Conservation (phyloP, 2,797 vertebrate species). For the Poecilia velifera region DNA sequence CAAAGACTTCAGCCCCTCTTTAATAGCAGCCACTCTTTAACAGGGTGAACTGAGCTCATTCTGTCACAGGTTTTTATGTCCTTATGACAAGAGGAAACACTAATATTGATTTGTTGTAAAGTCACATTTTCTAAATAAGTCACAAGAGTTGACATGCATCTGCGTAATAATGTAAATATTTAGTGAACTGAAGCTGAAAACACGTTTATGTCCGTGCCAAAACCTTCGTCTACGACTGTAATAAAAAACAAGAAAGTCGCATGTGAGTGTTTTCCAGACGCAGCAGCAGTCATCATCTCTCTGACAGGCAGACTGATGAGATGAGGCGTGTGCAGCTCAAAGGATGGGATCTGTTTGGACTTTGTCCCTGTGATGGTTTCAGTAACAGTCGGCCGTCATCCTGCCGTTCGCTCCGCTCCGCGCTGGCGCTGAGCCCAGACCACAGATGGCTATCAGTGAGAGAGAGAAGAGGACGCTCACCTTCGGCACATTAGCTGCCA, state of each 20-base stretch:
- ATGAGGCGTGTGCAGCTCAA: conserved; percentile 43
- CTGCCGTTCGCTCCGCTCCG: conserved; percentile 8
- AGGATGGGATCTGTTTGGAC: conserved; percentile 56
- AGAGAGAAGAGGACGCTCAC: conserved; percentile 28
- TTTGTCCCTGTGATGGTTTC: conserved; percentile 34
- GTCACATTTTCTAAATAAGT: background rate
- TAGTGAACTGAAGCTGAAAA: background rate
- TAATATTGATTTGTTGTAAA: background rate
- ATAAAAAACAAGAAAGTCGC: background rate
- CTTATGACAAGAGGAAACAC: background rate
- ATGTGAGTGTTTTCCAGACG: conserved; percentile 3
- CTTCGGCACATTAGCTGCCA: conserved; percentile 32
- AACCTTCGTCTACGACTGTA: background rate
- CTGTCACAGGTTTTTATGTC: background rate
- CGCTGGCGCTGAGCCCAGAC: conserved; percentile 51
- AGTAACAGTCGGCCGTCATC: conserved; percentile 25
- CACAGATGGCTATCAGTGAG: conserved; percentile 40
- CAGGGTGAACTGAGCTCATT: background rate
- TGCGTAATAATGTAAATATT: background rate
- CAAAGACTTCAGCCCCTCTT: background rate
- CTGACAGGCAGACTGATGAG: conserved; percentile 47
- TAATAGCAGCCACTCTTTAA: background rate
- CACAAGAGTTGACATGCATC: background rate
- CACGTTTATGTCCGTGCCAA: background rate
- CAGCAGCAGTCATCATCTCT: conserved; percentile 3